A percentile compares a stretch with the other conserved stretches of the same genome.
Evolutionary conservation across 1,140 invertebrate species (phyloP).

Genomic region (Cataglyphis hispanica): DNA sequence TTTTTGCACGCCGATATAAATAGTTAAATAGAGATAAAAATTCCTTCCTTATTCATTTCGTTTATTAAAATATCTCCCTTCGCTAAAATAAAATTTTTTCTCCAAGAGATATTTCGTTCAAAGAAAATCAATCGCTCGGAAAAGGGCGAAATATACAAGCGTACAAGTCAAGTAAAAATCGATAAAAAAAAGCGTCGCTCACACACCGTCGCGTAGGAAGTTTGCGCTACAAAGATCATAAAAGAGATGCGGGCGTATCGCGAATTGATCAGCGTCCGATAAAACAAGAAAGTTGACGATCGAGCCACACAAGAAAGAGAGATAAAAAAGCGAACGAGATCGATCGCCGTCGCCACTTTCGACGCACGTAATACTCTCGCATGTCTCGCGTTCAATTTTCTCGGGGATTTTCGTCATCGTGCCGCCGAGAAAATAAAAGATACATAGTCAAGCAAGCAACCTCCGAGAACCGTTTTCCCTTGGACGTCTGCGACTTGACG

Average conservation of each 20-base stretch:
- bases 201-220: conserved; percentile 14
- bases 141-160: background rate
- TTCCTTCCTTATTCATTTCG: too few relatives aligned
- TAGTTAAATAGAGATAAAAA: background rate
- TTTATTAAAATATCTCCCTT: background rate
- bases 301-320: background rate
- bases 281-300: conserved; percentile 12
- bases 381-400: background rate
- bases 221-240: background rate
- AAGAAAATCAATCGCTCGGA: background rate
- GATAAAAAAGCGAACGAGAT: conserved; percentile 10
- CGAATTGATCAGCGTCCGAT: background rate
- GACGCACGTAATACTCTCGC: background rate
- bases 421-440: background rate
- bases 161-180: background rate
- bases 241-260: conserved; percentile 6
- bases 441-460: background rate
- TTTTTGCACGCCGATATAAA: background rate
- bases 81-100: background rate
- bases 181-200: conserved; percentile 1
- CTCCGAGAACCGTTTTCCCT: background rate
- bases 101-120: background rate
- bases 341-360: background rate
- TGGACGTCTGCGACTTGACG: background rate
- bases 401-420: background rate